Conservation (phyloP, 2,113 vertebrate genomes). For the Solenodon paradoxus region DNA sequence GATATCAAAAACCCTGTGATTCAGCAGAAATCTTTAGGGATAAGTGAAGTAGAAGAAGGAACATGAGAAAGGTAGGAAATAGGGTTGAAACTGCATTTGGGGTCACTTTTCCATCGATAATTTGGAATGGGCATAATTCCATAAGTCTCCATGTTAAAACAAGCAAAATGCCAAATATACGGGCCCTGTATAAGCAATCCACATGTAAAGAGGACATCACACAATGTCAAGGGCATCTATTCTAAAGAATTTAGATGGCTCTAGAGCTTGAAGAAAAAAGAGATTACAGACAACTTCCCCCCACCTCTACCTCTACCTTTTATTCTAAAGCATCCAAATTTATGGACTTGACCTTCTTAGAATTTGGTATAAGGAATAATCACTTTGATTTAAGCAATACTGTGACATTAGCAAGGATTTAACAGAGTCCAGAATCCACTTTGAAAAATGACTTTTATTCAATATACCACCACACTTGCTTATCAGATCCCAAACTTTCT, state of each 20-base stretch:
- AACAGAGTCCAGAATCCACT: not conserved
- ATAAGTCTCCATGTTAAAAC: not conserved
- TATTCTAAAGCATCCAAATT: not conserved
- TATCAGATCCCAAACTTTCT: not conserved
- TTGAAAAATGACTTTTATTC: not conserved
- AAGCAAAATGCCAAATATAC: not conserved
- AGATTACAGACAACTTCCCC: not conserved
- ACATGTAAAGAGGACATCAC: not conserved
- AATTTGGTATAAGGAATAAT: not conserved
- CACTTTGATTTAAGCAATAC: not conserved
- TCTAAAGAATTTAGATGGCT: too few relatives aligned
- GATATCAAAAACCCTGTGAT: not conserved
- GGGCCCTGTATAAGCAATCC: not conserved
- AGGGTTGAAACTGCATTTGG: not conserved
- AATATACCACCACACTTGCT: not conserved
- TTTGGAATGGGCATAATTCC: not conserved
- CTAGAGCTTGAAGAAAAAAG: not conserved
- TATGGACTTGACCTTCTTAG: not conserved
- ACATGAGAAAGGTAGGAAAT: not conserved
- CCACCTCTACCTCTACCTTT: not conserved
- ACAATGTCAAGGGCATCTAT: not conserved
- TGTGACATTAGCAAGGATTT: not conserved
- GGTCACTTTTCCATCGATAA: not conserved
- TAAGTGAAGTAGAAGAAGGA: not conserved
- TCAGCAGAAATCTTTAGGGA: not conserved